phyloP scores from a whole-genome alignment of 2,888 invertebrate species.

The Dascillus cervinus region DNA sequence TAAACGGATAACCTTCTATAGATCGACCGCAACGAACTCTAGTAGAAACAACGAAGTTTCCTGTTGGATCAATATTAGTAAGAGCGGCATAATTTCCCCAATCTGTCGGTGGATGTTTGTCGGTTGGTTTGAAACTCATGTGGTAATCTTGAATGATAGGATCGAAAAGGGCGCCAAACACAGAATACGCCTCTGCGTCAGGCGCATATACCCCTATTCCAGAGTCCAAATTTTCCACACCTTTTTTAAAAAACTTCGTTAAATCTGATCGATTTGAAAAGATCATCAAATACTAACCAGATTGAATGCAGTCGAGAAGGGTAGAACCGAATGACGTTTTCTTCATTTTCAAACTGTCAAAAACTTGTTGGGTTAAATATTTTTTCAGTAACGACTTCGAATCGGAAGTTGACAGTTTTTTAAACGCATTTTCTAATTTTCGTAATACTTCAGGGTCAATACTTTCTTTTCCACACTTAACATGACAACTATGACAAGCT shows the following conservation, averaged over 20 bases:
- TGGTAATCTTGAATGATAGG: conserved; percentile 60
- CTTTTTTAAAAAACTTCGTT: conserved; percentile 31
- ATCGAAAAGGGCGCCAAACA: conserved; percentile 58
- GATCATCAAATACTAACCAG: conserved; percentile 46
- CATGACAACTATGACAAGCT: too few species aligned
- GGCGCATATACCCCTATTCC: conserved; percentile 59
- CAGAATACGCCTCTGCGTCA: conserved; percentile 59
- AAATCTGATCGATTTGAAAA: too few species aligned
- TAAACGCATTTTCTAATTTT: conserved; percentile 46
- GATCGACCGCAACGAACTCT: conserved; percentile 60
- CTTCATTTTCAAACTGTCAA: conserved; percentile 47
- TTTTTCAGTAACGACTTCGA: conserved; percentile 58
- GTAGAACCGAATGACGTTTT: conserved; percentile 53
- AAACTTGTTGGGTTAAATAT: conserved; percentile 48
- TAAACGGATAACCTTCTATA: conserved; percentile 55
- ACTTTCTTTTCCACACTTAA: too few species aligned
- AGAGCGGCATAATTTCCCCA: conserved; percentile 58
- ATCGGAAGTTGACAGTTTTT: conserved; percentile 41
- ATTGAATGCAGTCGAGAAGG: conserved; percentile 57
- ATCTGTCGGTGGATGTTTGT: conserved; percentile 53
- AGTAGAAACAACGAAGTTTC: too few species aligned
- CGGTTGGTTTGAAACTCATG: too few species aligned
- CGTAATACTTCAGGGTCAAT: conserved; percentile 39
- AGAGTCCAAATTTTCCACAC: conserved; percentile 58
- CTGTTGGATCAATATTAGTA: too few species aligned